Base-by-base conservation (phyloP, 2,113 vertebrate species). In the Tamias sibiricus region DNA sequence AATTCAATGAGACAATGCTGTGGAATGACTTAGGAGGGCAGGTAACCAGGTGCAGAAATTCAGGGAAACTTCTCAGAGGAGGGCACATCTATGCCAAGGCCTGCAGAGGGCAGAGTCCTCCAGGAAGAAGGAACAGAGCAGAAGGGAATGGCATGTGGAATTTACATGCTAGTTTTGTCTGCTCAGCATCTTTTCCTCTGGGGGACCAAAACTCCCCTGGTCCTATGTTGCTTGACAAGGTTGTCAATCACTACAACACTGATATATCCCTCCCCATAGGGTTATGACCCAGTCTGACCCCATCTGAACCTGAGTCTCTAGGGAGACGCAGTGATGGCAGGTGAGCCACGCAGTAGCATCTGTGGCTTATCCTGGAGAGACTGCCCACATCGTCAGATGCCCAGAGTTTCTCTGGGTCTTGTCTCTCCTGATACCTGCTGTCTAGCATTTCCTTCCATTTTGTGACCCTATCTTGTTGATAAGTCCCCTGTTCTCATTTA, bases 341-440 rank as follows among this genome's bases (percentile, higher is more conserved):
- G 35, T 14, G n/a, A 68, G 4, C 3, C 40, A 37, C 2, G 0
- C 30, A 1, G 28, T 40, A 74, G 57, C 16, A 0, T 32, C 72
- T 0, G 1, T 35, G 74, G 35, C 22, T 10, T 4, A 2, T 26
- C 37, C 8, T 0, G 3, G 59, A 44, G 30, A 30, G 54, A 8
- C 7, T 1, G 9, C 6, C 20, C 52, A 0, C 4, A 59, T 3
- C 16, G 1, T 37, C 1, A 1, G 49, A 49, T 7, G n/a, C 49
- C 22, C 57, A 13, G 49, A n/a, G 54, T 69, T 20, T 37, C 71
- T 16, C 2, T 28, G 10, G 35, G 22, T 14, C 22, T 68, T 9
- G 0, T 40, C 0, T 0, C 0, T 35, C 59, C 42, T 12, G 24
- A 92, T 64, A 22, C 35, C 54, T 0, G 0, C 1, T 11, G 8